These are phyloP conservation scores for Stigmatopora nigra DNA, from an alignment of 2,113 vertebrate species.

Conservation along the genomic window DNA sequence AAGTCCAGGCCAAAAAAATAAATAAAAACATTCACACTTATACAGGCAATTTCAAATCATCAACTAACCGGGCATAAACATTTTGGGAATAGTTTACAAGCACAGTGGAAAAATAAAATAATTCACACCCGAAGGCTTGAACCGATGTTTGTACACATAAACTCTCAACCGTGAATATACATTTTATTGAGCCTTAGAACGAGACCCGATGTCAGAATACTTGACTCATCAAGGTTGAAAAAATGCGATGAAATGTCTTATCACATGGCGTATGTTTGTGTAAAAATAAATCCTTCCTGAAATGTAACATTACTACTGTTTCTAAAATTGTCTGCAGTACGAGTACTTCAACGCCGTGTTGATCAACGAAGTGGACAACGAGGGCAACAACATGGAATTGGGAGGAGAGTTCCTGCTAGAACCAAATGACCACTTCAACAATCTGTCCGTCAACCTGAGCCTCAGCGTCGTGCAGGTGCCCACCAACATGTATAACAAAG, in stretches of 20 bases:
- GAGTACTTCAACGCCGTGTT: conserved; percentile 97
- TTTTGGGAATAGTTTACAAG: too few relatives aligned
- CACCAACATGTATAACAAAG: conserved; percentile 98
- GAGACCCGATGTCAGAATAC: not conserved
- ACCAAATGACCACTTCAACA: conserved; percentile 95
- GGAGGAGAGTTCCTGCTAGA: conserved; percentile 92
- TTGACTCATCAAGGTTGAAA: not conserved
- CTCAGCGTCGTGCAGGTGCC: conserved; percentile 96
- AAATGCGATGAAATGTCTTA: not conserved
- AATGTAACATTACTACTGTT: conserved; percentile 1
- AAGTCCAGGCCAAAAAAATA: too few relatives aligned
- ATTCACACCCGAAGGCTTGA: not conserved
- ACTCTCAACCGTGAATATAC: too few relatives aligned
- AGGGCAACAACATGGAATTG: conserved; percentile 86
- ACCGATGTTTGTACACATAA: too few relatives aligned
- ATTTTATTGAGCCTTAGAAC: not conserved
- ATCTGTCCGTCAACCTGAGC: conserved; percentile 92
- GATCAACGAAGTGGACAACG: conserved; percentile 90
- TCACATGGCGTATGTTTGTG: not conserved
- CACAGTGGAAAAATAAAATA: not conserved
- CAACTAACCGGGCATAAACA: too few relatives aligned
- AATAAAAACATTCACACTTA: too few relatives aligned
- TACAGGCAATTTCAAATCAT: too few relatives aligned
- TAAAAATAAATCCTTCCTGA: not conserved
- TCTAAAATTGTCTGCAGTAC: conserved; percentile 68